A percentile compares a stretch with the other conserved stretches of the same genome.
These are phyloP conservation scores for Bolborhynchus lineola DNA, from an alignment of 2,113 vertebrate species.

Conservation along the genomic window DNA sequence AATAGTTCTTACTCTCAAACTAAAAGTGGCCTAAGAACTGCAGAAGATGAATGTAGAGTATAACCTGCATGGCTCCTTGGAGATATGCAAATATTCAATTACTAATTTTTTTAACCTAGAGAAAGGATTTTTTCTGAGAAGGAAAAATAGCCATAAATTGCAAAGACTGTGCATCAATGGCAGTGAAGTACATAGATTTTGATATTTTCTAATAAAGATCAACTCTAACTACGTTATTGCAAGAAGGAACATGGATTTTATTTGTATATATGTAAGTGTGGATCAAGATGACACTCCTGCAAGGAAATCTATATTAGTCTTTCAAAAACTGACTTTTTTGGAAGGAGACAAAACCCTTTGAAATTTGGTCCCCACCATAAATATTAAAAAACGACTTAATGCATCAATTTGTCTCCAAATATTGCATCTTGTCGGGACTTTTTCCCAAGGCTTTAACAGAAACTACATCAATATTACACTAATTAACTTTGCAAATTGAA, in stretches of 20 bases:
- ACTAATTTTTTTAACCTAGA: constrained; percentile 16
- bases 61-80: constrained; percentile 65
- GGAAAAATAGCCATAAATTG: constrained; percentile 12
- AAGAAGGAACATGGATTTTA: constrained; percentile 54
- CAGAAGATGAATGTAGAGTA: constrained; percentile 73
- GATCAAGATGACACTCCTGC: constrained; percentile 18
- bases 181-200: constrained; percentile 26
- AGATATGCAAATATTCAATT: constrained; percentile 80
- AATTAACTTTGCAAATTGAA: constrained; percentile 12
- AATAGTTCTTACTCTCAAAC: constrained; percentile 76
- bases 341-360: neutral
- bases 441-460: neutral
- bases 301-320: neutral
- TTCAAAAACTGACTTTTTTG: neutral
- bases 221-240: constrained; percentile 27
- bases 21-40: constrained; percentile 76
- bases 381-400: neutral
- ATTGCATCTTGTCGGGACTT: neutral
- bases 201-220: constrained; percentile 46
- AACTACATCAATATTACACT: neutral
- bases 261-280: neutral
- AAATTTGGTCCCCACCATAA: constrained; percentile 6
- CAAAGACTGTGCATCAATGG: constrained; percentile 44
- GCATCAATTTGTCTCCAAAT: neutral
- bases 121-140: neutral